These are phyloP conservation scores for Chrysopilus asiliformis DNA, from an alignment of 2,888 invertebrate species.

Conservation along the genomic window DNA sequence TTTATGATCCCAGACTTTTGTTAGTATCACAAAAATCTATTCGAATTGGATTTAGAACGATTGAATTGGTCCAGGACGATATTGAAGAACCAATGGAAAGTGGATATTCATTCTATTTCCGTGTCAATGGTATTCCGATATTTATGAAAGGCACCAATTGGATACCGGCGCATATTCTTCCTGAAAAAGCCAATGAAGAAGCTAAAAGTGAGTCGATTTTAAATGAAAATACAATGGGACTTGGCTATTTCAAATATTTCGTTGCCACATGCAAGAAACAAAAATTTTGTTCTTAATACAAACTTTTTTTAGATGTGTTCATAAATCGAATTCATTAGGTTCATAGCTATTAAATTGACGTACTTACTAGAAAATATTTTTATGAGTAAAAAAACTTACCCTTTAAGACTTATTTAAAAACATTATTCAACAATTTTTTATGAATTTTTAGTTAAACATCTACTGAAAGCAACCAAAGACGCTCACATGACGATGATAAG, in stretches of 20 bases:
- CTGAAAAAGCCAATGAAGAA: constrained; percentile 50
- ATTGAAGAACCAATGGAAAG: constrained; percentile 24
- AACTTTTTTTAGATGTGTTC: too few relatives aligned
- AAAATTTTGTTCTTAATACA: too few relatives aligned
- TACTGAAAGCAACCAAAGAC: constrained; percentile 55
- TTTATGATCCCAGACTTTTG: constrained; percentile 21
- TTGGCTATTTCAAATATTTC: too few relatives aligned
- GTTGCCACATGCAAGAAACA: background rate
- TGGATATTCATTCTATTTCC: constrained; percentile 75
- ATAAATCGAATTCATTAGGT: too few relatives aligned
- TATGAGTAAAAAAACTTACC: too few relatives aligned
- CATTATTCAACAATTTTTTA: too few relatives aligned
- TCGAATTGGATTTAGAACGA: constrained; percentile 71
- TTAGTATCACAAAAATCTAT: constrained; percentile 40
- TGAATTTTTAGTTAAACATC: constrained; percentile 37
- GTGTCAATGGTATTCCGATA: constrained; percentile 71
- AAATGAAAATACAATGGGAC: too few relatives aligned
- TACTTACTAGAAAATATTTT: too few relatives aligned
- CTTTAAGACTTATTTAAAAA: too few relatives aligned
- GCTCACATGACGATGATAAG: constrained; percentile 85
- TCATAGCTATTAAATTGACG: too few relatives aligned
- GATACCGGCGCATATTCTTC: constrained; percentile 78
- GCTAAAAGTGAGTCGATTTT: constrained; percentile 32
- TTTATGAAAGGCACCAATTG: constrained; percentile 93
- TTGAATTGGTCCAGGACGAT: constrained; percentile 58